phyloP scores from a whole-genome alignment of 2,797 vertebrate genomes.

The Florisuga fusca region DNA sequence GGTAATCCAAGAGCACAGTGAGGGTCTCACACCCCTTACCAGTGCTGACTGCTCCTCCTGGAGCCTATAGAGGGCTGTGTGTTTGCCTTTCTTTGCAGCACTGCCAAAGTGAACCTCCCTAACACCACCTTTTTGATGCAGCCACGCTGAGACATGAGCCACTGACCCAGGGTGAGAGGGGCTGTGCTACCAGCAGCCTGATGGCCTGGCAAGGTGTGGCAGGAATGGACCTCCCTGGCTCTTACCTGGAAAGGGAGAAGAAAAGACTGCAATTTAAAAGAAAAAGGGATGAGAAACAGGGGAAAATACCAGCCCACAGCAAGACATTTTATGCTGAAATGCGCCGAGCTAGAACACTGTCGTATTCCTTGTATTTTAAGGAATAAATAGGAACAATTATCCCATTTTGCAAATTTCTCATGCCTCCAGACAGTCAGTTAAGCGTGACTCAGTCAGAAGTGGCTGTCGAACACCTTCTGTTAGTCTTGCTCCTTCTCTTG shows the following conservation, averaged over 20 bases:
- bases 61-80: background rate
- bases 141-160: fast-evolving
- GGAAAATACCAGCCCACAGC: conserved; percentile 5
- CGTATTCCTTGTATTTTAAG: background rate
- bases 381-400: conserved; percentile 48
- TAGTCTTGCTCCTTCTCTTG: background rate
- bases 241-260: background rate
- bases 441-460: background rate
- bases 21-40: background rate
- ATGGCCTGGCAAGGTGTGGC: background rate
- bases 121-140: background rate
- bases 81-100: background rate
- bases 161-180: fast-evolving
- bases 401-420: conserved; percentile 25
- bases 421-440: conserved; percentile 38
- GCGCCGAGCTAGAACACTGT: background rate
- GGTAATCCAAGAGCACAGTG: fast-evolving
- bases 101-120: background rate
- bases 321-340: background rate
- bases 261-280: background rate
- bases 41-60: background rate
- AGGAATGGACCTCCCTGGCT: background rate
- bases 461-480: conserved; percentile 19
- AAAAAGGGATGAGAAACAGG: background rate
- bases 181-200: background rate